Evolutionary conservation across 2,797 vertebrate species (phyloP), one percentile per base, ranked within the genome.

Genomic region (Leontocebus nigricollis): DNA sequence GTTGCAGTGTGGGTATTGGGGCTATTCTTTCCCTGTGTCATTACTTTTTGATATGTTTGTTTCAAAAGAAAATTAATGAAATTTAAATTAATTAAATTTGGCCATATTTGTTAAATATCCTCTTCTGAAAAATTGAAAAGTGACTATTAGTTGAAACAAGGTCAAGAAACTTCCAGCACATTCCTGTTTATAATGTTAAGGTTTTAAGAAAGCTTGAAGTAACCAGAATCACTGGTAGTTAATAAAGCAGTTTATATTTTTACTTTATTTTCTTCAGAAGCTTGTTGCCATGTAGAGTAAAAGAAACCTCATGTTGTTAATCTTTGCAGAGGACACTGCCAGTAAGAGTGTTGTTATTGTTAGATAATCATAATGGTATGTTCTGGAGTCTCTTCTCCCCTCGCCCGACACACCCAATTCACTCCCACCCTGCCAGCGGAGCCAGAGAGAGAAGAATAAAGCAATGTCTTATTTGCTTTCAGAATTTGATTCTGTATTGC

Each of bases 311-410:
- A 76, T 90, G 95, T 81, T 94, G 88, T 94, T 95, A 64, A 94
- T 96, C 88, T 97, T 95, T 67, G 70, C 86, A 13, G 79, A 81
- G 75, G 85, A 84, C 82, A 2, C n/a, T 91, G 96, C 97, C 96
- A 91, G 93, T 5, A n/a, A 94, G 94, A 88, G 55, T 96, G 88
- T 82, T 97, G 76, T 93, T 88, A 81, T 95, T 97, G 96, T 96
- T 97, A 96, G 94, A 96, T 93, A 93, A 97, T 95, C 92, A 93
- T 97, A 95, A 93, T 93, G 97, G 97, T 95, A 91, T 97, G 96
- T 96, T 94, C 97, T 82, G 79, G 70, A 96, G 92, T 44, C 88
- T 81, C 90, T 90, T 93, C 55, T 64, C 57, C 27, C 59, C 80
- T 89, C 17, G 2, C 26, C 89, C 1, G 88, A 96, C 96, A 96